Conservation (phyloP, 2,888 invertebrate genomes). For the Orthosia incerta region DNA sequence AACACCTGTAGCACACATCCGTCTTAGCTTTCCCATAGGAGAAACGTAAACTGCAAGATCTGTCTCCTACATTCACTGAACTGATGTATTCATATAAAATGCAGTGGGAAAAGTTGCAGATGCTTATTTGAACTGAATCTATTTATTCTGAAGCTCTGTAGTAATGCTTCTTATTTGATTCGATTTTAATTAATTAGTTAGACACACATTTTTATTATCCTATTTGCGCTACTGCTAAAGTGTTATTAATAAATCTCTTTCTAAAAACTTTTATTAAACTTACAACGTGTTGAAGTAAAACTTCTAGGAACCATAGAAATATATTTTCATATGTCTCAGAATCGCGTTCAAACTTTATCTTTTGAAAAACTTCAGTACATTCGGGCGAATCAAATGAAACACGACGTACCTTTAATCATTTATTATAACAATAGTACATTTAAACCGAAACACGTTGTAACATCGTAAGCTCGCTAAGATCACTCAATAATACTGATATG, state of each 20-base stretch:
- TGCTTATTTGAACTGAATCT: conserved; percentile 4
- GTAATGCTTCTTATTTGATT: not conserved
- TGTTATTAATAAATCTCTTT: conserved; percentile 11
- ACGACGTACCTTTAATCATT: conserved; percentile 63
- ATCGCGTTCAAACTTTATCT: conserved; percentile 65
- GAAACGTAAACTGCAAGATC: not conserved
- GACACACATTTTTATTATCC: not conserved
- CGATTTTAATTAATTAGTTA: conserved; percentile 23
- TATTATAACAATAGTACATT: conserved; percentile 70
- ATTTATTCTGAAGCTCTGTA: not conserved
- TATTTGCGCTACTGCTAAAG: conserved; percentile 8
- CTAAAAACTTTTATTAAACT: conserved; percentile 14
- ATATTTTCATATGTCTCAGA: conserved; percentile 8
- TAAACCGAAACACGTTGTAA: conserved; percentile 69
- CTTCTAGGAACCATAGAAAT: conserved; percentile 16
- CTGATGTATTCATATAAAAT: not conserved
- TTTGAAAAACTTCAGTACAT: conserved; percentile 54
- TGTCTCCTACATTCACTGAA: not conserved
- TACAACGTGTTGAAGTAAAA: conserved; percentile 1
- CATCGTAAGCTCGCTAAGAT: conserved; percentile 76
- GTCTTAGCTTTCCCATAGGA: not conserved
- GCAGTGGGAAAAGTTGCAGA: not conserved
- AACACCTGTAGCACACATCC: not conserved
- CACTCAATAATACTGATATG: conserved; percentile 79
- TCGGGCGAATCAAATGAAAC: conserved; percentile 58